phyloP scores from a whole-genome alignment of 2,888 invertebrate species.

The Cataglyphis livida region DNA sequence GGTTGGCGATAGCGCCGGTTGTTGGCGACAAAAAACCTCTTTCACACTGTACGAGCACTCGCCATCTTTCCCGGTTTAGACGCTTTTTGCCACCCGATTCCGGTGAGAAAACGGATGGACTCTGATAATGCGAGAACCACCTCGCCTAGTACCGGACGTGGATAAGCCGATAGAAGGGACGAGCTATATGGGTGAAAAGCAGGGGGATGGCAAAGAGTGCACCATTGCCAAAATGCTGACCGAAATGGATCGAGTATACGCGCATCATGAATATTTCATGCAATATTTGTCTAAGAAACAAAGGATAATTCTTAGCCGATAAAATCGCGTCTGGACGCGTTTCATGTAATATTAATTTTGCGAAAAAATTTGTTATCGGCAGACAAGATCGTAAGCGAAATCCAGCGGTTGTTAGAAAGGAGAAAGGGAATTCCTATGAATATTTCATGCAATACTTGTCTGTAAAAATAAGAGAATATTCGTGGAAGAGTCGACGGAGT shows the following conservation, averaged over 20 bases:
- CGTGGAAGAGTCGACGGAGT: conserved; percentile 21
- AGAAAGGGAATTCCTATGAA: conserved; percentile 23
- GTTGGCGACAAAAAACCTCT: conserved; percentile 66
- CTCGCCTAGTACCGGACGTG: conserved; percentile 46
- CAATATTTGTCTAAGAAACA: conserved; percentile 53
- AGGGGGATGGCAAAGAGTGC: background rate
- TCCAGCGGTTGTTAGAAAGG: conserved; percentile 38
- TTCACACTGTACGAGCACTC: conserved; percentile 66
- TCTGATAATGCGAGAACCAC: conserved; percentile 63
- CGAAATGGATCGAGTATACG: conserved; percentile 32
- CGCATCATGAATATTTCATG: conserved; percentile 49
- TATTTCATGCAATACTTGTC: conserved; percentile 56
- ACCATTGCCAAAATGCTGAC: conserved; percentile 33
- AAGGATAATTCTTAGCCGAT: conserved; percentile 49
- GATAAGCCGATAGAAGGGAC: conserved; percentile 46
- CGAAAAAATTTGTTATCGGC: conserved; percentile 48
- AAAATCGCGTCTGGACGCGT: conserved; percentile 33
- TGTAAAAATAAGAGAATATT: conserved; percentile 48
- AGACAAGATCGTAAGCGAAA: conserved; percentile 54
- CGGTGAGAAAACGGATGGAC: conserved; percentile 66
- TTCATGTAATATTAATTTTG: conserved; percentile 54
- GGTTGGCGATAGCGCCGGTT: conserved; percentile 37
- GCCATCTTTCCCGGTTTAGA: conserved; percentile 69
- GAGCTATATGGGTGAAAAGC: background rate
- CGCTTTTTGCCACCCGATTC: conserved; percentile 63